A percentile compares a stretch with the other conserved stretches of the same genome.
These are phyloP conservation scores for Leptodactylus fuscus DNA, from an alignment of 2,113 vertebrate genomes.

Conservation along the genomic window DNA sequence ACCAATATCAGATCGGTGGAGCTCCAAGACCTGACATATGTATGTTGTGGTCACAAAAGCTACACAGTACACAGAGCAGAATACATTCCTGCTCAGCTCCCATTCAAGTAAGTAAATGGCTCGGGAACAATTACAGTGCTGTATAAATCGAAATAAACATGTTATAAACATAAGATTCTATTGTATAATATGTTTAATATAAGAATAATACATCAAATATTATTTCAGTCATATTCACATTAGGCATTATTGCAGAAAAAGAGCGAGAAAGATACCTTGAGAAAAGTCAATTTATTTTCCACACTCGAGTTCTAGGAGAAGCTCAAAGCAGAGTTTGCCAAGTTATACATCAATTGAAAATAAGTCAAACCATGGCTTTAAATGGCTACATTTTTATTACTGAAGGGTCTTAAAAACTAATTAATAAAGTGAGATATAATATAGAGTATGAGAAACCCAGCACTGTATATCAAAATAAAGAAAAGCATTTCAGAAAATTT, in stretches of 20 bases:
- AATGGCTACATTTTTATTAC: slow-evolving; percentile 60
- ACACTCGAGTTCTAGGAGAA: slow-evolving; percentile 35
- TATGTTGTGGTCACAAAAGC: no score
- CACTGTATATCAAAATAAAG: slow-evolving; percentile 60
- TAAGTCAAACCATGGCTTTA: slow-evolving; percentile 59
- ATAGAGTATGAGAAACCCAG: slow-evolving; percentile 50
- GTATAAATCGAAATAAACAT: not conserved
- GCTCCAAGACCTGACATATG: no score
- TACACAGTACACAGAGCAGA: no score
- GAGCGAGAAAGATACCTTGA: slow-evolving; percentile 32
- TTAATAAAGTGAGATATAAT: slow-evolving; percentile 59
- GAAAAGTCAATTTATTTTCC: slow-evolving; percentile 53
- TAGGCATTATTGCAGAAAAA: slow-evolving; percentile 11
- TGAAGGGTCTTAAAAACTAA: slow-evolving; percentile 58
- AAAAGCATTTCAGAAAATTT: slow-evolving; percentile 55
- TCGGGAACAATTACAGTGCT: no score
- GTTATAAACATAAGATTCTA: not conserved
- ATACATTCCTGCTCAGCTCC: no score
- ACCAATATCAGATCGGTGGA: no score
- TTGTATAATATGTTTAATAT: not conserved
- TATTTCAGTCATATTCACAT: not conserved
- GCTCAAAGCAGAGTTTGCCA: slow-evolving; percentile 48
- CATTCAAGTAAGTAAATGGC: no score
- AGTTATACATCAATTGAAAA: slow-evolving; percentile 60
- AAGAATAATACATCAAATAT: not conserved